These are phyloP conservation scores for Toxonevra muliebris DNA, from an alignment of 2,888 invertebrate species.

Conservation along the genomic window DNA sequence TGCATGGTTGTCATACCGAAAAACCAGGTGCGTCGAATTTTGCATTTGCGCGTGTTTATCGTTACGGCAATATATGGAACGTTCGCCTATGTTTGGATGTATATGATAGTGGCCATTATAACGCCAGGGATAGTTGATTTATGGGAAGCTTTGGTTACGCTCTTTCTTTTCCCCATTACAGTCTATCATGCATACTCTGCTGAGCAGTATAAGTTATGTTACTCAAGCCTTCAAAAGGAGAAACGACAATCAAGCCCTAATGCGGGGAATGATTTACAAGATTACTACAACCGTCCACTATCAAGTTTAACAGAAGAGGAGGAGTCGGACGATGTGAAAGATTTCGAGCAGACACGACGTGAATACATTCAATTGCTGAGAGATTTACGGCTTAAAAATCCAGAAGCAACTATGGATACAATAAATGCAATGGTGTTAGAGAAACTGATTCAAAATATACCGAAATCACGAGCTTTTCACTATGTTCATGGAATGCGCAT, in stretches of 20 bases:
- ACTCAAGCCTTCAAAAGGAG: conserved; percentile 87
- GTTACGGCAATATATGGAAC: conserved; percentile 98
- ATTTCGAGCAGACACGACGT: conserved; percentile 89
- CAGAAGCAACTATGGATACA: conserved; percentile 87
- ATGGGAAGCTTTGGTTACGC: conserved; percentile 96
- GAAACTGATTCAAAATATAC: conserved; percentile 87
- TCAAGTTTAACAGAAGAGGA: conserved; percentile 63
- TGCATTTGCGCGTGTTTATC: conserved; percentile 95
- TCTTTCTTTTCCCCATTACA: conserved; percentile 94
- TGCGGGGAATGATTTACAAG: too few species aligned
- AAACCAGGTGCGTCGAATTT: conserved; percentile 89
- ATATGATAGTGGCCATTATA: conserved; percentile 87
- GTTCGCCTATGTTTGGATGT: conserved; percentile 98
- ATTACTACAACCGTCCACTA: too few species aligned
- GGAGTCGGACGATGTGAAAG: conserved; percentile 73
- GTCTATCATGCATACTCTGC: conserved; percentile 96
- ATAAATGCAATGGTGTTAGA: conserved; percentile 93
- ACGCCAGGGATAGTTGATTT: conserved; percentile 89
- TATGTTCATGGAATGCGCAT: conserved; percentile 94
- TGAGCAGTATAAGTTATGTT: conserved; percentile 83
- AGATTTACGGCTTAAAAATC: conserved; percentile 89
- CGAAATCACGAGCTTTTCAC: conserved; percentile 95
- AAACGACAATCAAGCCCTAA: conserved; percentile 80
- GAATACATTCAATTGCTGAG: conserved; percentile 92
- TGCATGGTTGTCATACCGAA: conserved; percentile 92